Base-by-base conservation (phyloP, 2,113 vertebrate species). In the Cynoglossus semilaevis region DNA sequence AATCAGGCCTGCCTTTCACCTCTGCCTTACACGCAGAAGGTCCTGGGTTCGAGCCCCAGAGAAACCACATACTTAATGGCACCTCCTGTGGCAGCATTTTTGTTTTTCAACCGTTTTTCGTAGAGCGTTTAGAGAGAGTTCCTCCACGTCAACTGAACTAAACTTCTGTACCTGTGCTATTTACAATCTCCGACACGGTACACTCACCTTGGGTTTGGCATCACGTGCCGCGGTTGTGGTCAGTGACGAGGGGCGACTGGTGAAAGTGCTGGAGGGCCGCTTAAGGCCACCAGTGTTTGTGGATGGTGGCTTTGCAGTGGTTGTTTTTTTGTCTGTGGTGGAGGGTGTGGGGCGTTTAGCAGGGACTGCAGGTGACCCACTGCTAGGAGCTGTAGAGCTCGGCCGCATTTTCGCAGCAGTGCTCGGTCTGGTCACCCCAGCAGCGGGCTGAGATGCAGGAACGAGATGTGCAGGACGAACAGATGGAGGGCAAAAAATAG, bases 181-280 rank as follows among this genome's bases (percentile, higher is more conserved):
- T n/a, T n/a, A n/a, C n/a, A n/a, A n/a, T n/a, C n/a, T n/a, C n/a
- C n/a, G n/a, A n/a, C 22, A 29, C 22, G 22, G 22, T 29, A 56
- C 12, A 74, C 93, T 92, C 85, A 98, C 95, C 95, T 95, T 98
- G 78, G 92, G 82, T 59, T 93, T 96, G 29, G 76, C 11, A 15
- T 91, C 89, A 29, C 69, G 84, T 37, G 82, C 15, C 5, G 72
- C 8, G 51, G 68, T 36, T 36, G 77, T 37, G 58, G 76, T n/a
- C 14, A 83, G 51, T 18, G 81, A 50, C 7, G 68, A 15, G 46
- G 69, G 73, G 54, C 85, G 88, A 67, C 74, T 77, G 67, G 63
- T 51, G 3, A 82, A 12, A 1, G 42, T 41, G 61, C 67, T 50
- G 18, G 84, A 19, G 29, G 85, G 74, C 52, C 87, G 70, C 83